phyloP scores from a whole-genome alignment of 1,140 invertebrate genomes.

The Drosophila subpulchrella region DNA sequence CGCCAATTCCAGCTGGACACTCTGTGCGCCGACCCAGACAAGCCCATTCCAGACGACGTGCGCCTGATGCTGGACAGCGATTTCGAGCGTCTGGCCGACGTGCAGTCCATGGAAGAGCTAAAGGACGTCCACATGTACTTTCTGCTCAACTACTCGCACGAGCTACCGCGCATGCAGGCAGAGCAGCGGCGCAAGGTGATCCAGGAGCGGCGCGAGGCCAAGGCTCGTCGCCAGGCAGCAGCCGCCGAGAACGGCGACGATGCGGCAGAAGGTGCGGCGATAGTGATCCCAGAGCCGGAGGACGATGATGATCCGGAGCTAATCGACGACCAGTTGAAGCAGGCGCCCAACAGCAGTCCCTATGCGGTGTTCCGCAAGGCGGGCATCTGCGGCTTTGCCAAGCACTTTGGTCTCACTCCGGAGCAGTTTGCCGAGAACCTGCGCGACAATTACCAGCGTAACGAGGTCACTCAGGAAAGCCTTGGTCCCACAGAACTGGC shows the following conservation, averaged over 20 bases:
- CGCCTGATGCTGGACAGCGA: slow-evolving; percentile 94
- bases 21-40: slow-evolving; percentile 93
- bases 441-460: slow-evolving; percentile 97
- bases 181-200: slow-evolving; percentile 87
- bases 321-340: slow-evolving; percentile 89
- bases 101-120: slow-evolving; percentile 95
- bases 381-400: slow-evolving; percentile 93
- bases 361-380: slow-evolving; percentile 94
- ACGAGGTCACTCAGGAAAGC: slow-evolving; percentile 97
- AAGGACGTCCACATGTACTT: slow-evolving; percentile 97
- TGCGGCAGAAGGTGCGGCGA: slow-evolving; percentile 78
- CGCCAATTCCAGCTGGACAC: slow-evolving; percentile 94
- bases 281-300: slow-evolving; percentile 71
- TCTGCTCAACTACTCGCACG: slow-evolving; percentile 95
- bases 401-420: slow-evolving; percentile 97
- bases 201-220: slow-evolving; percentile 86
- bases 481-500: slow-evolving; percentile 92
- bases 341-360: slow-evolving; percentile 93
- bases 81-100: slow-evolving; percentile 91
- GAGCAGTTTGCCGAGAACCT: slow-evolving; percentile 99
- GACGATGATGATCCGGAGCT: slow-evolving; percentile 87
- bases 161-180: slow-evolving; percentile 94
- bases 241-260: slow-evolving; percentile 85
- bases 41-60: slow-evolving; percentile 92
- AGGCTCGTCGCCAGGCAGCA: slow-evolving; percentile 84